Conservation (phyloP, 2,888 invertebrate species). For the Drosophila parthenogenetica region DNA sequence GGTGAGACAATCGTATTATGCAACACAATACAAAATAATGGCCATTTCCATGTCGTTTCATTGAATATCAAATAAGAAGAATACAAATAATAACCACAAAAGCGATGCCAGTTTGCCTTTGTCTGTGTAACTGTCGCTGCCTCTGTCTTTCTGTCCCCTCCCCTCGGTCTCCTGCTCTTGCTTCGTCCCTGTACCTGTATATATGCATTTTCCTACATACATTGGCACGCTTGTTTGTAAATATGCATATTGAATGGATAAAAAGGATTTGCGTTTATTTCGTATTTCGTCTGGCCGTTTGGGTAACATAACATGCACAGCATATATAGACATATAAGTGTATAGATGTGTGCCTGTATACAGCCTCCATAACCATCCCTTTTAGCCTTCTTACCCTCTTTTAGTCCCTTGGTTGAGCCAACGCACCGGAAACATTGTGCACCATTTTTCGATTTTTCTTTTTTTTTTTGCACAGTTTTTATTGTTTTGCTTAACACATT, state of each 20-base stretch:
- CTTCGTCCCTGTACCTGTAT: constrained; percentile 7
- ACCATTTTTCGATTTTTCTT: constrained; percentile 31
- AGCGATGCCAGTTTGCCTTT: constrained; percentile 31
- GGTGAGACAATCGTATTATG: constrained; percentile 64
- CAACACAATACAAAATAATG: constrained; percentile 62
- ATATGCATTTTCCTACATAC: neutral
- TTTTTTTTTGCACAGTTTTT: constrained; percentile 11
- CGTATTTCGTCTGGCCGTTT: constrained; percentile 52
- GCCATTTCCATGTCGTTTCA: constrained; percentile 68
- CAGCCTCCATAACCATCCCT: neutral
- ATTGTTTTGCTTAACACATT: constrained; percentile 61
- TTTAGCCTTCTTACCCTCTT: constrained; percentile 8
- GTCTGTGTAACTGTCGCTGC: neutral
- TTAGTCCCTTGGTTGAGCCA: constrained; percentile 38
- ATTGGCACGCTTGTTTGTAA: constrained; percentile 9
- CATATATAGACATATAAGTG: too few species aligned
- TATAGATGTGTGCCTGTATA: constrained; percentile 1
- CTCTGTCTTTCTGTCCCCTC: neutral
- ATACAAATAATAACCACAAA: constrained; percentile 70
- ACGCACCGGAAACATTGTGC: constrained; percentile 59
- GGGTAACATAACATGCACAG: constrained; percentile 6
- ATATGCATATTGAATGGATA: constrained; percentile 71
- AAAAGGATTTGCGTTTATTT: constrained; percentile 70
- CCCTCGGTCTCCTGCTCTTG: neutral
- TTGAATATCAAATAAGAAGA: constrained; percentile 66